Evolutionary conservation across 2,888 invertebrate species (phyloP).

Genomic region (Epistrophella euchroma): DNA sequence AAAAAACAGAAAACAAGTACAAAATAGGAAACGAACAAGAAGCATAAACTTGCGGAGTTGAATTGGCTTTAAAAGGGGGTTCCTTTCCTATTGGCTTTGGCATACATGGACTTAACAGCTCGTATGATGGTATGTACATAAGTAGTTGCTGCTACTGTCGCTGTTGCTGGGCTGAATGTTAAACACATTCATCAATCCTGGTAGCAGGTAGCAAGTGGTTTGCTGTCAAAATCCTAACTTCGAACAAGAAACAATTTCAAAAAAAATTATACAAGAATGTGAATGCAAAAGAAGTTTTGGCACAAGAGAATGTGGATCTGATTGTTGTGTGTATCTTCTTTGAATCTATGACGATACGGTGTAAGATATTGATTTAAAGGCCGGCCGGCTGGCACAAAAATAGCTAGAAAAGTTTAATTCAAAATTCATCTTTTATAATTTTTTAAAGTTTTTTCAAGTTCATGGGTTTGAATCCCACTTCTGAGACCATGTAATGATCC

Average conservation of each 20-base stretch:
- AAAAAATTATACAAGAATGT: neutral
- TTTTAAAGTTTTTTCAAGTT: too few relatives aligned
- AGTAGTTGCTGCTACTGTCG: neutral
- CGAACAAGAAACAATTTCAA: neutral
- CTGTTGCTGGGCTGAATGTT: conserved; percentile 11
- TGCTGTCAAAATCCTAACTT: conserved; percentile 4
- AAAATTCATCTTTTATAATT: too few relatives aligned
- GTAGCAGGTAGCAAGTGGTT: conserved; percentile 26
- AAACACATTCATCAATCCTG: conserved; percentile 49
- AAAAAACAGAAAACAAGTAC: neutral
- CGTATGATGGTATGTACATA: neutral
- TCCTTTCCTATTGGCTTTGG: conserved; percentile 1
- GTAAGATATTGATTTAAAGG: neutral
- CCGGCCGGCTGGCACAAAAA: too few relatives aligned
- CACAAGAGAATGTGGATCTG: neutral
- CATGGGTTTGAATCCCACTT: too few relatives aligned
- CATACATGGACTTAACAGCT: conserved; percentile 20
- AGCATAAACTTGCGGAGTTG: conserved; percentile 1
- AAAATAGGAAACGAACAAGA: conserved; percentile 23
- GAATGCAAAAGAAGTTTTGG: neutral
- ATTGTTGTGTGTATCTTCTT: neutral
- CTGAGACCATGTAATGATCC: too few relatives aligned
- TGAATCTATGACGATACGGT: neutral
- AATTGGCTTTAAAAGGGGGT: conserved; percentile 40
- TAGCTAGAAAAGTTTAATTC: too few relatives aligned